A percentile compares a stretch with the other conserved stretches of the same genome.
phyloP scores from a whole-genome alignment of 2,888 invertebrate genomes.

The Agelastica alni region DNA sequence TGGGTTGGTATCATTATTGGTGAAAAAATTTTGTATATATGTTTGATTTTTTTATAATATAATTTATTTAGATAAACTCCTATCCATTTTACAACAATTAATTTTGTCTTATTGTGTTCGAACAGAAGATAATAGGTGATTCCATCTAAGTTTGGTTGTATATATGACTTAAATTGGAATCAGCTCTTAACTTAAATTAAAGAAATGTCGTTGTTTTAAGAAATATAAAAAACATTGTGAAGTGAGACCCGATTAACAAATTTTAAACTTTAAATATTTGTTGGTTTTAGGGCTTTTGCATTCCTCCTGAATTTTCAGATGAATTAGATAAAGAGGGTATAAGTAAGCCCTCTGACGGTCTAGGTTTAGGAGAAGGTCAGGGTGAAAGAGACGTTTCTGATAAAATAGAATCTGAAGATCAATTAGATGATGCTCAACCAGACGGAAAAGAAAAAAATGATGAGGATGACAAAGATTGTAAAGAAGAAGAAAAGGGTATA shows the following conservation, averaged over 20 bases:
- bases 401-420: slow-evolving; percentile 85
- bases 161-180: too few relatives aligned
- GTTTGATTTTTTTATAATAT: too few relatives aligned
- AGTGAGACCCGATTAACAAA: not conserved
- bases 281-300: slow-evolving; percentile 79
- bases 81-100: too few relatives aligned
- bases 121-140: too few relatives aligned
- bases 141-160: too few relatives aligned
- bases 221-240: too few relatives aligned
- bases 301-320: slow-evolving; percentile 82
- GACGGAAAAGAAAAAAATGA: slow-evolving; percentile 74
- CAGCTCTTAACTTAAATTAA: too few relatives aligned
- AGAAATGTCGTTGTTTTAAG: too few relatives aligned
- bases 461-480: slow-evolving; percentile 73
- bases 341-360: slow-evolving; percentile 65
- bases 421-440: slow-evolving; percentile 85
- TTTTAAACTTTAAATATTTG: slow-evolving; percentile 4
- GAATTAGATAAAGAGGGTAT: slow-evolving; percentile 65
- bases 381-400: slow-evolving; percentile 96
- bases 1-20: too few relatives aligned
- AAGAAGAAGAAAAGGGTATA: slow-evolving; percentile 89
- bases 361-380: slow-evolving; percentile 91
- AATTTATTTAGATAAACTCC: too few relatives aligned
- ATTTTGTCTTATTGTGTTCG: too few relatives aligned
- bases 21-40: too few relatives aligned